Percentiles rank a stretch among this genome's conserved stretches.
Evolutionary conservation across 2,888 invertebrate genomes (phyloP).

Genomic region (Thymelicus sylvestris): DNA sequence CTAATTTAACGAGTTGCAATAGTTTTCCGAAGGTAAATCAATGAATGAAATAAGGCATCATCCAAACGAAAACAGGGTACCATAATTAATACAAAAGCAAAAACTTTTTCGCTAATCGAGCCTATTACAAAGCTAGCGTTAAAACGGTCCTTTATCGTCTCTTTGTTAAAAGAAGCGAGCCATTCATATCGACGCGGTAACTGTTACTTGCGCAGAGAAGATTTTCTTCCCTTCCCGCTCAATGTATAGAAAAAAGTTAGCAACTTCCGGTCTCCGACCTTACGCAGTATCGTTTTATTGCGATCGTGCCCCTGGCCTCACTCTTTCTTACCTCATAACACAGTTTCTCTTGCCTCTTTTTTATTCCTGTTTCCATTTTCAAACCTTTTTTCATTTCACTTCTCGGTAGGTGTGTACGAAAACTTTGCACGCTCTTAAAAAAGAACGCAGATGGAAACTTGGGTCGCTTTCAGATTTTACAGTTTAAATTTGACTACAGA

Average conservation of each 20-base stretch:
- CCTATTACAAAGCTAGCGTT: not conserved
- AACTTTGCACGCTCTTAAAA: slow-evolving; percentile 52
- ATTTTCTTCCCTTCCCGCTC: slow-evolving; percentile 56
- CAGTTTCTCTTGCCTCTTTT: slow-evolving; percentile 71
- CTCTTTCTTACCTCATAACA: slow-evolving; percentile 82
- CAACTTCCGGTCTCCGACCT: slow-evolving; percentile 66
- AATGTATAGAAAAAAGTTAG: slow-evolving; percentile 57
- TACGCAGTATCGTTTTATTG: slow-evolving; percentile 80
- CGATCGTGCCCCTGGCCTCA: slow-evolving; percentile 76
- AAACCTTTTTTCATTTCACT: slow-evolving; percentile 49
- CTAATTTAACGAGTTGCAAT: too few relatives aligned
- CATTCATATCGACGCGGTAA: slow-evolving; percentile 19
- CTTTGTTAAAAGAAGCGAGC: slow-evolving; percentile 19
- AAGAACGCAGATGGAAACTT: slow-evolving; percentile 11
- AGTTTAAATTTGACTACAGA: slow-evolving; percentile 1
- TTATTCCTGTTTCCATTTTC: slow-evolving; percentile 45
- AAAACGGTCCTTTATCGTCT: not conserved
- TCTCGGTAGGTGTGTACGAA: slow-evolving; percentile 60
- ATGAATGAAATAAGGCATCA: too few relatives aligned
- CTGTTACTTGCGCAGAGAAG: slow-evolving; percentile 49
- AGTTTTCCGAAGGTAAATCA: too few relatives aligned
- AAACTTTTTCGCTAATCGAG: not conserved
- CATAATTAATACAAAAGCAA: too few relatives aligned
- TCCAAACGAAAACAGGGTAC: too few relatives aligned
- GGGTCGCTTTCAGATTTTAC: not conserved